phyloP scores from a whole-genome alignment of 1,140 invertebrate species.

The Metopolophium dirhodum region DNA sequence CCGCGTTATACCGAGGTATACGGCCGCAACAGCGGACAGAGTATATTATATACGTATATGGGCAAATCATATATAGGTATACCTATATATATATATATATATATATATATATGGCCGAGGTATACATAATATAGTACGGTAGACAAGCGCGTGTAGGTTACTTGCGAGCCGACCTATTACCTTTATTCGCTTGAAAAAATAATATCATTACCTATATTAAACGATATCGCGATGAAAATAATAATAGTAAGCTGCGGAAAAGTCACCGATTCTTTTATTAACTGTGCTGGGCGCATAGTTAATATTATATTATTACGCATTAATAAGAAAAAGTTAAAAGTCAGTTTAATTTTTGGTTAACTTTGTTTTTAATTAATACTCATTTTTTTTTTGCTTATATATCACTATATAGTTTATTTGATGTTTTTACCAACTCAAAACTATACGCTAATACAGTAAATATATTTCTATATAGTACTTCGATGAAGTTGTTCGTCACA shows the following conservation, averaged over 20 bases:
- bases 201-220: not conserved
- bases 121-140: not conserved
- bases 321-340: not conserved
- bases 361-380: too few species aligned
- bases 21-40: not conserved
- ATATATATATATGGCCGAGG: not conserved
- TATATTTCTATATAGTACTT: too few species aligned
- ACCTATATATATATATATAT: not conserved
- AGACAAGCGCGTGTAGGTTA: not conserved
- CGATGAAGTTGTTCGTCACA: too few species aligned
- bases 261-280: not conserved
- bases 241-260: not conserved
- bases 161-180: not conserved
- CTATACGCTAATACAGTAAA: too few species aligned
- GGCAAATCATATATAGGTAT: not conserved
- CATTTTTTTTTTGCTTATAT: too few species aligned
- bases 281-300: not conserved
- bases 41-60: not conserved
- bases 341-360: too few species aligned
- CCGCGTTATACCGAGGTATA: not conserved
- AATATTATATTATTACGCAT: not conserved
- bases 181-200: not conserved
- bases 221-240: not conserved
- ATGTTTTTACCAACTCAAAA: too few species aligned
- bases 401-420: too few species aligned